Evolutionary conservation across 2,797 vertebrate species (phyloP).

Genomic region (Sebastes vulpes): DNA sequence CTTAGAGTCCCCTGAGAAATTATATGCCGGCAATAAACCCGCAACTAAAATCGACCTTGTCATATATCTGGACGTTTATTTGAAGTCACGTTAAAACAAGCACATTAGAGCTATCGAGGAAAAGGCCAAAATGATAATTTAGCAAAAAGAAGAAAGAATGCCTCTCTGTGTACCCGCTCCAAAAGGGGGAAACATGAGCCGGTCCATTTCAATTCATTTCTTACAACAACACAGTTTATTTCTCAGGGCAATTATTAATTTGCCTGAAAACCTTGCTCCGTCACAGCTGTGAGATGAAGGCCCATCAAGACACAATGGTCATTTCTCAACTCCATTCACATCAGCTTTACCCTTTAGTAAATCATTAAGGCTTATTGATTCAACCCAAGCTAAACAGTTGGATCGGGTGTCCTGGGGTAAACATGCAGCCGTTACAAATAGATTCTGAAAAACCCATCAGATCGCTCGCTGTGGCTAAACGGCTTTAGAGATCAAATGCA

Average conservation of each 20-base stretch:
- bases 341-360: constrained; percentile 33
- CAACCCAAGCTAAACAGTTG: constrained; percentile 47
- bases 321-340: constrained; percentile 40
- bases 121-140: constrained; percentile 70
- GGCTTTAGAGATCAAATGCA: constrained; percentile 32
- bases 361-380: constrained; percentile 53
- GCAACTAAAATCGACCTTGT: constrained; percentile 59
- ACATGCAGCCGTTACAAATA: constrained; percentile 44
- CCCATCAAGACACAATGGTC: constrained; percentile 28
- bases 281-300: constrained; percentile 45
- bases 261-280: constrained; percentile 35
- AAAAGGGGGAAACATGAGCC: constrained; percentile 38
- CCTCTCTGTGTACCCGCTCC: constrained; percentile 43
- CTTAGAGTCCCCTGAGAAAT: constrained; percentile 52
- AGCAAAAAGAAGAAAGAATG: constrained; percentile 11
- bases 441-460: constrained; percentile 43
- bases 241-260: constrained; percentile 57
- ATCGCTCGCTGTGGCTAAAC: constrained; percentile 2
- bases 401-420: constrained; percentile 48
- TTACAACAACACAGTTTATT: constrained; percentile 42
- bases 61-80: constrained; percentile 57
- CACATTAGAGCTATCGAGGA: constrained; percentile 40
- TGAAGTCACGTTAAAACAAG: constrained; percentile 63
- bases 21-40: constrained; percentile 47
- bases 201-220: constrained; percentile 53